Conservation (phyloP, 2,888 invertebrate species). For the Pristionchus entomophagus region DNA sequence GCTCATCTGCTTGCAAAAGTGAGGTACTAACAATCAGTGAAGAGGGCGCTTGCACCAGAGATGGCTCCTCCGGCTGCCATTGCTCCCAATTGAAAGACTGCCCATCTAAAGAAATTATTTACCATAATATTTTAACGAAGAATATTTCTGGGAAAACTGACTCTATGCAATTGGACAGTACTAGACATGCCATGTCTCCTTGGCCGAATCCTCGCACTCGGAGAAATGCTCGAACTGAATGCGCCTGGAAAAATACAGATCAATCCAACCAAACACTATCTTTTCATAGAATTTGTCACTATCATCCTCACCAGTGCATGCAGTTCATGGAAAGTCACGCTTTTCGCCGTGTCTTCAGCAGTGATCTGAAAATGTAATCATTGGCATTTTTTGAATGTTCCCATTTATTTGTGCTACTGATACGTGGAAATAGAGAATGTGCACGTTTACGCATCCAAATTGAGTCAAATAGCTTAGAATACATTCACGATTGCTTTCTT, state of each 20-base stretch:
- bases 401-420: no score
- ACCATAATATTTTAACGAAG: no score
- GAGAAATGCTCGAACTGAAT: constrained; percentile 2
- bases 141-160: not conserved
- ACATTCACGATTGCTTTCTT: not conserved
- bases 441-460: no score
- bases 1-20: no score
- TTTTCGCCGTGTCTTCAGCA: not conserved
- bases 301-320: not conserved
- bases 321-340: constrained; percentile 7
- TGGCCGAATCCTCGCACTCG: constrained; percentile 52
- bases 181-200: constrained; percentile 55
- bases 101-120: not conserved
- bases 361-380: not conserved
- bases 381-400: no score
- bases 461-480: not conserved
- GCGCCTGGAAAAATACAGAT: constrained; percentile 8
- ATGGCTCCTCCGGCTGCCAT: constrained; percentile 61
- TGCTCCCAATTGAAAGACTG: not conserved
- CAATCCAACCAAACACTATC: not conserved
- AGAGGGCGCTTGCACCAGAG: constrained; percentile 69
- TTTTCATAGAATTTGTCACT: not conserved
- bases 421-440: not conserved
- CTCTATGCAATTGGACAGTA: constrained; percentile 59
- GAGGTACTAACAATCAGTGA: constrained; percentile 63